These are phyloP conservation scores for Diachasmimorpha longicaudata DNA, from an alignment of 1,140 invertebrate species.

Conservation along the genomic window DNA sequence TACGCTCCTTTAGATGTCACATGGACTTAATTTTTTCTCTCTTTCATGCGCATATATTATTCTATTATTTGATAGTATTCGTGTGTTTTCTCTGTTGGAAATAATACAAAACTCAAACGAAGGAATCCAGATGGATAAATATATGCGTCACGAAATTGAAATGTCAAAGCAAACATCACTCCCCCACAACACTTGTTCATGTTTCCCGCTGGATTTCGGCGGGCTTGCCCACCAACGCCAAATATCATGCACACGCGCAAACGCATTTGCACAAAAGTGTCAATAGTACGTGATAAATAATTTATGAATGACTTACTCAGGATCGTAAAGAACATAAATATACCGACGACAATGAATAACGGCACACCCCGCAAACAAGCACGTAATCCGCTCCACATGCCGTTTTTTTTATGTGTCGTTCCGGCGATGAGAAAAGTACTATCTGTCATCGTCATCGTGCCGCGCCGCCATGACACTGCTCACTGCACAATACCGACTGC, in stretches of 20 bases:
- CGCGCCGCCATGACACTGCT: conserved; percentile 40
- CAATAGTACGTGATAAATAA: background rate
- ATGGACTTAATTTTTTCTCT: too few relatives aligned
- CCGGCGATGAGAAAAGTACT: conserved; percentile 28
- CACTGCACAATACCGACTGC: background rate
- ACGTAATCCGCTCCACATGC: conserved; percentile 36
- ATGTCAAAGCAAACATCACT: too few relatives aligned
- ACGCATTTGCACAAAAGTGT: background rate
- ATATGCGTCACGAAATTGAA: too few relatives aligned
- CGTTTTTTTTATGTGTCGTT: conserved; percentile 19
- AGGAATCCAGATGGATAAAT: too few relatives aligned
- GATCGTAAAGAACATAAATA: conserved; percentile 33
- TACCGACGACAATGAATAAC: conserved; percentile 33
- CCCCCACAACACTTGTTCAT: background rate
- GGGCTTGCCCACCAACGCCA: background rate
- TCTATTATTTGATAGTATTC: too few relatives aligned
- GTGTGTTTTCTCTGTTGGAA: too few relatives aligned
- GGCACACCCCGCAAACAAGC: conserved; percentile 26
- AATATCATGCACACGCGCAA: background rate
- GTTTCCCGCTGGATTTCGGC: background rate
- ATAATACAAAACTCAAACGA: too few relatives aligned
- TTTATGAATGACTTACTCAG: conserved; percentile 34
- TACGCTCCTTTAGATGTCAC: too few relatives aligned
- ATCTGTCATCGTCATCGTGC: conserved; percentile 33
- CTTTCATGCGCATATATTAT: too few relatives aligned